phyloP scores from a whole-genome alignment of 2,888 invertebrate genomes.

The Fragum sueziense region DNA sequence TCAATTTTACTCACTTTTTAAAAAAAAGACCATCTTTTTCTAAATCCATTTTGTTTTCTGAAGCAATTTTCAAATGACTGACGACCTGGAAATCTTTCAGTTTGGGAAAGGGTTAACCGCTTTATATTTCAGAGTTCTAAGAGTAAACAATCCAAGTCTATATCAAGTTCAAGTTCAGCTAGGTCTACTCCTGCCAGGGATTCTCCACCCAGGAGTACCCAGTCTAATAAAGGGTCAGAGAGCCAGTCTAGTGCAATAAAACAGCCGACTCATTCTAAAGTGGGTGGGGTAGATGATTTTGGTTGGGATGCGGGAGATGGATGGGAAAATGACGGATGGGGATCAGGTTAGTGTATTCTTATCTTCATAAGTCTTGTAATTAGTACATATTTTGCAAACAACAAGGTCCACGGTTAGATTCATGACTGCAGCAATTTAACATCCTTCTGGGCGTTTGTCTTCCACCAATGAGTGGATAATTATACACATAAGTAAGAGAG shows the following conservation, averaged over 20 bases:
- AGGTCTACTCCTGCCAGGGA: slow-evolving; percentile 45
- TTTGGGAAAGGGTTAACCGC: no score
- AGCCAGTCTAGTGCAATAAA: slow-evolving; percentile 22
- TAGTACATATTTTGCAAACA: no score
- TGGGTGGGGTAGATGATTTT: slow-evolving; percentile 59
- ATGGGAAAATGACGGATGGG: slow-evolving; percentile 62
- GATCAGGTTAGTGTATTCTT: slow-evolving; percentile 55
- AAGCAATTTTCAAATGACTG: no score
- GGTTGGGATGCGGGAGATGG: slow-evolving; percentile 72
- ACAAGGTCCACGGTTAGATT: no score
- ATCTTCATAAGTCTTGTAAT: no score
- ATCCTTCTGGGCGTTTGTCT: no score
- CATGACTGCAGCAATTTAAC: no score
- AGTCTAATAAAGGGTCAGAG: slow-evolving; percentile 6
- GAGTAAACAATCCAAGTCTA: slow-evolving; percentile 7
- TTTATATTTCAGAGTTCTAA: background rate
- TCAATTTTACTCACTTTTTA: no score
- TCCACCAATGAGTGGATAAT: no score
- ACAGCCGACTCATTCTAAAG: slow-evolving; percentile 3
- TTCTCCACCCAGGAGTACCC: slow-evolving; percentile 28
- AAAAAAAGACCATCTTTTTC: background rate
- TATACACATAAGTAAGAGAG: no score
- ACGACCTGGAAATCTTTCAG: no score
- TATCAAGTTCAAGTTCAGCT: slow-evolving; percentile 33
- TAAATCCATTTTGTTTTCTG: no score